A percentile compares a stretch with the other conserved stretches of the same genome.
Evolutionary conservation across 1,140 invertebrate genomes (phyloP).

Genomic region (Helicoverpa zea): DNA sequence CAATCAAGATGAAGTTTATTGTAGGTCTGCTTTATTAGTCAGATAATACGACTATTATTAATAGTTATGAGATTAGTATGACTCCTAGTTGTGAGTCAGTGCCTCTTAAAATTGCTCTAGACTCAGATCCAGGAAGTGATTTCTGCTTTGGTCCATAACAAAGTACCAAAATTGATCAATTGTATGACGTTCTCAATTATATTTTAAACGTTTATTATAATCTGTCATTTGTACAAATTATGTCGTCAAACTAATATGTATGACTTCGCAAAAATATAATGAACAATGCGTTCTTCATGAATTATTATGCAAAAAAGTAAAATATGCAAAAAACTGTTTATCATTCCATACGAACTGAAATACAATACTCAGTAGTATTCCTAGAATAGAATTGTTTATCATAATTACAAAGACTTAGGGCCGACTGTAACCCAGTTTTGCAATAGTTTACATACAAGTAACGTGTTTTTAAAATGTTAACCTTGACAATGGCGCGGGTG

Average conservation of each 20-base stretch:
- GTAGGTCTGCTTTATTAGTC: background rate
- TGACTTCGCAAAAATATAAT: background rate
- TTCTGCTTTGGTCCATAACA: no score
- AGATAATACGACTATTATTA: background rate
- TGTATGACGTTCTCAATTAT: no score
- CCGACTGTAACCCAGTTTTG: conserved; percentile 68
- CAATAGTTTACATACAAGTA: conserved; percentile 61
- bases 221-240: background rate
- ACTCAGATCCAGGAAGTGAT: no score
- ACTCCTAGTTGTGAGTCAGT: background rate
- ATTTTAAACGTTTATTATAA: background rate
- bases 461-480: conserved; percentile 62
- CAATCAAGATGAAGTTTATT: background rate
- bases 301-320: conserved; percentile 33
- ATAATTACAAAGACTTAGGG: conserved; percentile 29
- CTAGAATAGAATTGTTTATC: conserved; percentile 43
- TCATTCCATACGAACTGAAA: conserved; percentile 20
- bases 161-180: no score
- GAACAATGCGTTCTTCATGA: background rate
- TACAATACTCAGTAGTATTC: conserved; percentile 30
- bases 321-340: conserved; percentile 34
- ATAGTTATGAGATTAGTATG: background rate
- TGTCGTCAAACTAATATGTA: background rate
- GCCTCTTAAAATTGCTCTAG: background rate
- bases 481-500: conserved; percentile 71